Base-by-base conservation (phyloP, 2,113 vertebrate species). In the Opisthocomus hoazin region DNA sequence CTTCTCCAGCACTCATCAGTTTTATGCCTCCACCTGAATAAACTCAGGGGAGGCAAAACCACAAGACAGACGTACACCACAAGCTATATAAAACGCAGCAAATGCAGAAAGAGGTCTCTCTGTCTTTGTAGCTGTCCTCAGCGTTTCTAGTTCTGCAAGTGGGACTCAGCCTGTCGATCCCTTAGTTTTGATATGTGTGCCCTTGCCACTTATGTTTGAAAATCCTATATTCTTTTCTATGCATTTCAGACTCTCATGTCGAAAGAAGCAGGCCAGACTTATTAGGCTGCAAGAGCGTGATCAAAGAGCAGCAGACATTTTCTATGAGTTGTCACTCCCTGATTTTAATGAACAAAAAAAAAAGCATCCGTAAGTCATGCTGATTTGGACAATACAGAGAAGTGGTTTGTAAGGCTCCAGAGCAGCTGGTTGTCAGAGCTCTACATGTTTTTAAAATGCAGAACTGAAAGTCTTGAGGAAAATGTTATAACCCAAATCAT, bases 11-110 rank as follows among this genome's bases (percentile, higher is more conserved):
- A 96, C 94, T 96, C 90, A 73, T 88, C 91, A 84, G 79, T 91
- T 98, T 97, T 93, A 79, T 94, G 86, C 69, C 79, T 94, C 60
- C 88, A 96, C 87, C 95, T 97, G 95, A 97, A 93, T 90, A 97
- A 97, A 95, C 91, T 95, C 94, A 64, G 12, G 93, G 89, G 83
- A 95, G 32, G 89, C 27, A 94, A 97, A 91, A 96, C 50, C 85
- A 70, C 76, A 71, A 61, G 60, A 61, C 34, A 81, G n/a, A 51
- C 24, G 3, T 83, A 71, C 41, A 57, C 6, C 5, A 24, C 70
- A 78, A 17, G 53, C 69, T 78, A 68, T 78, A 68, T 43, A 75
- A 91, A 22, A 36, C 22, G 3, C n/a, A 50, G 73, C 16, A 61
- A 56, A 15, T 32, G 43, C n/a, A 66, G 68, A 39, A 92, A 71